Evolutionary conservation across 2,113 vertebrate genomes (phyloP).

Genomic region (Haemorhous mexicanus): DNA sequence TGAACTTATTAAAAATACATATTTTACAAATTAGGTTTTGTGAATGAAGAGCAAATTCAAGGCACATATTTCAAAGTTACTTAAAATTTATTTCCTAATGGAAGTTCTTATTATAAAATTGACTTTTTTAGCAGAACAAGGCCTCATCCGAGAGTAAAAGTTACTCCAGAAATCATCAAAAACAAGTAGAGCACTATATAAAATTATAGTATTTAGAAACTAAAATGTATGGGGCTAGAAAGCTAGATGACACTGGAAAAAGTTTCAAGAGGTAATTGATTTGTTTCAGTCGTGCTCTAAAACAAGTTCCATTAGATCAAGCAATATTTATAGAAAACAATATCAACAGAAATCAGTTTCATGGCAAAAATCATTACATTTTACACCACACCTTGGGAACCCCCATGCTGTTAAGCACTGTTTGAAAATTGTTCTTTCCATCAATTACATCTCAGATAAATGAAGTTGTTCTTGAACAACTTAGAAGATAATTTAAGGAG

Average conservation of each 20-base stretch:
- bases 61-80: not conserved
- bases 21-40: not conserved
- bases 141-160: not conserved
- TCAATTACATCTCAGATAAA: not conserved
- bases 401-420: not conserved
- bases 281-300: not conserved
- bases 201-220: not conserved
- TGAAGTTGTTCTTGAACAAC: not conserved
- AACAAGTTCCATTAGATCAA: not conserved
- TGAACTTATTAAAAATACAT: not conserved
- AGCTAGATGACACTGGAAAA: not conserved
- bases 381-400: not conserved
- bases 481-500: not conserved
- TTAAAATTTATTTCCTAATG: not conserved
- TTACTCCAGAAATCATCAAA: not conserved
- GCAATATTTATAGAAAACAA: not conserved
- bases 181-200: not conserved
- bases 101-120: not conserved
- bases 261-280: not conserved
- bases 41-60: conserved; percentile 1
- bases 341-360: not conserved
- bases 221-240: not conserved
- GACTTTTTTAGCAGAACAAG: not conserved
- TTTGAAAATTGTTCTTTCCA: not conserved
- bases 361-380: not conserved